Base-by-base conservation (phyloP, 2,888 invertebrate genomes). In the Drosophila anomelani region DNA sequence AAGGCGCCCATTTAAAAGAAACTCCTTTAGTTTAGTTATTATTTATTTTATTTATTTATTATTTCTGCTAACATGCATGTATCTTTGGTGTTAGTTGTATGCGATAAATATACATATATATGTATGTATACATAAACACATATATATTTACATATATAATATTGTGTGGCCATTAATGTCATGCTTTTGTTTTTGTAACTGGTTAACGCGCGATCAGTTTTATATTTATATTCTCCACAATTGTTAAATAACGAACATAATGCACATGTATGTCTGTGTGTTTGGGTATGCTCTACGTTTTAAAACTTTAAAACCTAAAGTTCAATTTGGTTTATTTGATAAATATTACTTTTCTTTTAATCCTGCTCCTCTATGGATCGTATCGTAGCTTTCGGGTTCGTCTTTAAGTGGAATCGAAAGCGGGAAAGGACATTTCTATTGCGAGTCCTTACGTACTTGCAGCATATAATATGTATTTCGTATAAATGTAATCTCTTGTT, bases 21-120 rank as follows among this genome's bases (percentile, higher is more conserved):
- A 2, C 9, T 1, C 4, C 7, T 41, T 55, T 34, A 46, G 55
- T 56, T 74, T 44, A 43, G 36, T 58, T 57, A 34, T 59, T 53
- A 68, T 67, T 84, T 73, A 51, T 51, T 34, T 51, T 20, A 79
- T 80, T 74, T 88, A 81, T 78, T 87, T 68, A 76, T 79, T 76
- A 79, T 79, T 79, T 86, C 69, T 81, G 89, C 89, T 85, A 84
- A 75, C 89, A 86, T 88, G 86, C 78, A 69, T 75, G 87, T 85
- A 79, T 81, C 70, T 73, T 76, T 88, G 76, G 75, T 87, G 75
- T 81, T 74, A 69, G 59, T 76, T 75, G 67, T 75, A 66, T 79
- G 55, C 72, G 56, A 73, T 68, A 77, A 38, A 69, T 74, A 77
- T 72, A 77, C 59, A 67, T 61, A 79, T 68, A 68, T 69, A 41